Base-by-base conservation (phyloP, 2,888 invertebrate species). In the Ormyrus nitidulus region DNA sequence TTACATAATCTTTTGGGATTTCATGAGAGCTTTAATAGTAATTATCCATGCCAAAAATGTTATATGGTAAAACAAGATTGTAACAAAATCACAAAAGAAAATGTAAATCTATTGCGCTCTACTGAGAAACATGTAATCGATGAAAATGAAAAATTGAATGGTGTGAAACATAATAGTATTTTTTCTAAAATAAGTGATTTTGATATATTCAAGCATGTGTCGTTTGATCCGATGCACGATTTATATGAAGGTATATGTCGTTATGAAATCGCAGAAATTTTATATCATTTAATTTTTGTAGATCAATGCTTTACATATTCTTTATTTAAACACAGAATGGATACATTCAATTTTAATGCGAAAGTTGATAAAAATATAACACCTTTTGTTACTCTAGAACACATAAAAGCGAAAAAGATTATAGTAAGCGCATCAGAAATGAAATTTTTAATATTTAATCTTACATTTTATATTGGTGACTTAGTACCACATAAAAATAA, bases 151-250 rank as follows among this genome's bases (percentile, higher is more conserved):
- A 59, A 59, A 59, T n/a, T 13, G 11, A n/a, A 59, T n/a, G 13
- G 59, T n/a, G 13, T 59, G 13, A 13, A 59, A 59, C 7, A 59
- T 2, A 13, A 59, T 13, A n/a, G 59, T 59, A 13, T 13, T 9
- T 51, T 68, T 51, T 49, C 19, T 19, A 19, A 68, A 49, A 19
- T 68, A 51, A 6, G 49, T n/a, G 68, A 51, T 49, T 68, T 68
- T 51, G 68, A 68, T 11, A 68, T 68, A 19, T 68, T 68, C 49
- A 49, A 13, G 13, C 51, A 51, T 51, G 51, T 68, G 11, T 68
- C 68, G 46, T 68, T 68, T 68, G 68, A 68, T 34, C 68, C 68
- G 5, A 68, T 68, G 68, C 68, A 68, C 13, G 68, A 59, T 59
- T 59, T 59, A 7, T 13, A 10, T n/a, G 10, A 59, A 59, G 59